phyloP scores from a whole-genome alignment of 2,888 invertebrate species.

The Diarsia brunnea region DNA sequence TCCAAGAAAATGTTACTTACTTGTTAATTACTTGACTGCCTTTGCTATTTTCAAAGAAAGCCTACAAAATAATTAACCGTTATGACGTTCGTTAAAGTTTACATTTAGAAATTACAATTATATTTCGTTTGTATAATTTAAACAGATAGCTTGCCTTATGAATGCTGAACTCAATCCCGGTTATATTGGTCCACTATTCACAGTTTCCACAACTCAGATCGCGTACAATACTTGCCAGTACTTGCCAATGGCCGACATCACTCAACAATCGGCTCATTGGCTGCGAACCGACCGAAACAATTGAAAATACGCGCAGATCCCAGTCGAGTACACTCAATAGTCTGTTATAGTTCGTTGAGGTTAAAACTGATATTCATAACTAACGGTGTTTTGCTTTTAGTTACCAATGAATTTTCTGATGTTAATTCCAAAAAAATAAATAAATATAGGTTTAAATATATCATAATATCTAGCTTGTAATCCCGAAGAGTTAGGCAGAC shows the following conservation, averaged over 20 bases:
- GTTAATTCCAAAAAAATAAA: too few species aligned
- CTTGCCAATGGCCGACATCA: slow-evolving; percentile 10
- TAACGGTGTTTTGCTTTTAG: neutral
- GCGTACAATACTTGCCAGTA: neutral
- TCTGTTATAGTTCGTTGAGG: neutral
- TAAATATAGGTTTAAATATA: neutral
- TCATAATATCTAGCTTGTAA: neutral
- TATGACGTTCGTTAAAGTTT: too few species aligned
- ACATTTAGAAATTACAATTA: too few species aligned
- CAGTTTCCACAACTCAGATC: neutral
- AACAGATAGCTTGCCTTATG: neutral
- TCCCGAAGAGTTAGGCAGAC: neutral
- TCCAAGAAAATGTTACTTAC: too few species aligned
- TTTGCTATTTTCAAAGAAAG: neutral
- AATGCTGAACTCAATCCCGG: neutral
- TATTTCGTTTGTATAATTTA: too few species aligned
- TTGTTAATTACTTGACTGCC: neutral
- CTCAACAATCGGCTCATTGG: slow-evolving; percentile 30
- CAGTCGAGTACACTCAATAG: slow-evolving; percentile 11
- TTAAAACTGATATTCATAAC: neutral
- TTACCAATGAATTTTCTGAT: too few species aligned
- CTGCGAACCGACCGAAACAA: slow-evolving; percentile 29
- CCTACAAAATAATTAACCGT: neutral
- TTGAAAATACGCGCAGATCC: slow-evolving; percentile 22
- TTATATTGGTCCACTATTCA: neutral